A percentile compares a stretch with the other conserved stretches of the same genome.
These are phyloP conservation scores for Gavialis gangeticus DNA, from an alignment of 2,113 vertebrate genomes.

Conservation along the genomic window DNA sequence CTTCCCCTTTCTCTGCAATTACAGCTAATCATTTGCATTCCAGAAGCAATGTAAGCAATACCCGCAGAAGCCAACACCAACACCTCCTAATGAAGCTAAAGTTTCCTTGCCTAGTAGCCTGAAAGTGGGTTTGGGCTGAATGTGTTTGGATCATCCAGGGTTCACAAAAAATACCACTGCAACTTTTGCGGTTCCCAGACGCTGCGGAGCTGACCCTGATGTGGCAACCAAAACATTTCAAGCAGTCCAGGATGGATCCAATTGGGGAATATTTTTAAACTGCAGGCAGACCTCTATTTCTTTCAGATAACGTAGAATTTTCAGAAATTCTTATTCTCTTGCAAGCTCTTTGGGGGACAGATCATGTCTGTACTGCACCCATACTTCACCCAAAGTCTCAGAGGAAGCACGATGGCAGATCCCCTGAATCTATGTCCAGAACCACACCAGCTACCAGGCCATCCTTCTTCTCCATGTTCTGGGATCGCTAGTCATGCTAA, in stretches of 20 bases:
- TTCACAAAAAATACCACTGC: background rate
- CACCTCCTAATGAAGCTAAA: background rate
- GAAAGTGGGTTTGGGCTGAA: background rate
- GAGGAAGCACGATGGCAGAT: background rate
- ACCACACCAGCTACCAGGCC: background rate
- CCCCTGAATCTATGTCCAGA: background rate
- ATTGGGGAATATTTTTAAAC: background rate
- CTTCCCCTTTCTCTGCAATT: background rate
- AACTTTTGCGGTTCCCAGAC: background rate
- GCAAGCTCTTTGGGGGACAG: background rate
- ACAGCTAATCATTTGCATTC: accelerated
- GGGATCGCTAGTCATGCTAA: background rate
- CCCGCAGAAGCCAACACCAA: background rate
- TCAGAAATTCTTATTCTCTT: background rate
- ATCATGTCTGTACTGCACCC: background rate
- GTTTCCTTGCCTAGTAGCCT: background rate
- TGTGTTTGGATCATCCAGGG: background rate
- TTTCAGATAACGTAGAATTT: background rate
- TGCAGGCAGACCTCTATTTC: background rate
- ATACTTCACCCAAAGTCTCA: too few relatives aligned
- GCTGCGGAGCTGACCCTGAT: background rate
- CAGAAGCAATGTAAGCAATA: background rate
- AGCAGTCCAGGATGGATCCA: background rate
- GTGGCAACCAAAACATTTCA: background rate
- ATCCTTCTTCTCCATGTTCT: background rate